phyloP scores from a whole-genome alignment of 2,113 vertebrate species.

The Catharus minimus region DNA sequence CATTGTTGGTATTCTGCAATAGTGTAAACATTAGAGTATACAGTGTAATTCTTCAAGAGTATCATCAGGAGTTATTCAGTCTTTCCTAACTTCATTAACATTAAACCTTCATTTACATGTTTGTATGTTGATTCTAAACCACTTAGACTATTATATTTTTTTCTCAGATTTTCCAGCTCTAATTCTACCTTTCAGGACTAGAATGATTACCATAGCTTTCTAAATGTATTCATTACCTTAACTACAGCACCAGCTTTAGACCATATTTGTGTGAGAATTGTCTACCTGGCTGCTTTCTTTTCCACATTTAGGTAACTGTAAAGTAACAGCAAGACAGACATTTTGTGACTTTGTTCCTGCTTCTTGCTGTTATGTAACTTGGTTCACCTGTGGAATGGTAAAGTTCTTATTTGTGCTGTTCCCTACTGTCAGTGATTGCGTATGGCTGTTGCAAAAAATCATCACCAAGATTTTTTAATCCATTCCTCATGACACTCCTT shows the following conservation, averaged over 20 bases:
- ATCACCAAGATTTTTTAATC: background rate
- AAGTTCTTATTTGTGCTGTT: background rate
- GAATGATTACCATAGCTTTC: background rate
- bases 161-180: background rate
- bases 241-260: background rate
- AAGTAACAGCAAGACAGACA: background rate
- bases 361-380: background rate
- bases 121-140: background rate
- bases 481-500: background rate
- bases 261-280: background rate
- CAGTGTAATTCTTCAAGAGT: background rate
- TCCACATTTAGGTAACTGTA: background rate
- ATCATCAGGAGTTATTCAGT: background rate
- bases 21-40: background rate
- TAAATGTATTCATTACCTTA: background rate
- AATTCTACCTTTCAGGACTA: background rate
- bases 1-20: background rate
- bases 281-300: background rate
- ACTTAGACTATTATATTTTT: background rate
- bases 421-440: background rate
- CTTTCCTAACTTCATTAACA: background rate
- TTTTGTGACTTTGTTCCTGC: background rate
- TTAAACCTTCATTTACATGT: background rate
- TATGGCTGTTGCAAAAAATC: background rate
- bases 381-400: background rate